Percentiles rank a stretch among this genome's conserved stretches.
Conservation (phyloP, 2,113 vertebrate species). For the Oceanites oceanicus region DNA sequence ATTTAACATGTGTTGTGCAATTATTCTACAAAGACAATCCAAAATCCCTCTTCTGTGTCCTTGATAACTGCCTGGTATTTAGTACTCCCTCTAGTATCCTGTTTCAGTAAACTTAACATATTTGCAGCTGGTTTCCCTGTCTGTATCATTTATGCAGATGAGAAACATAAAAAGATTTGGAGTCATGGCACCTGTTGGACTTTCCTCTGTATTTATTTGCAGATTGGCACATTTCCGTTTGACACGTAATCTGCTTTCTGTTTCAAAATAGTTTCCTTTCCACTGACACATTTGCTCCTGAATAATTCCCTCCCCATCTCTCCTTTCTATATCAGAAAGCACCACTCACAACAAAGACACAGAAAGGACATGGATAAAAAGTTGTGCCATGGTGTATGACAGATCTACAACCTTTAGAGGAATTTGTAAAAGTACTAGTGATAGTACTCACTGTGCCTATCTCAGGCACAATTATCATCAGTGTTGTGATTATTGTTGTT, state of each 20-base stretch:
- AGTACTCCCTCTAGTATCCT: neutral
- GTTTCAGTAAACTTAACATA: slow-evolving; percentile 11
- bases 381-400: neutral
- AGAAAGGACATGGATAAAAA: neutral
- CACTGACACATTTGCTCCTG: neutral
- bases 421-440: neutral
- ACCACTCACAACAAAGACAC: neutral
- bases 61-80: slow-evolving; percentile 10
- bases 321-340: neutral
- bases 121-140: slow-evolving; percentile 16
- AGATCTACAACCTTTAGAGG: neutral
- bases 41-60: neutral
- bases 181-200: neutral
- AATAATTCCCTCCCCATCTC: neutral
- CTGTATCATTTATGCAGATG: slow-evolving; percentile 7
- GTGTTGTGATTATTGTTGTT: neutral
- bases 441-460: neutral
- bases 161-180: slow-evolving; percentile 2
- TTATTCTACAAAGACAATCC: neutral
- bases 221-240: neutral
- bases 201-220: neutral
- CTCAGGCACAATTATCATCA: neutral
- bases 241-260: slow-evolving; percentile 3
- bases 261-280: slow-evolving; percentile 29
- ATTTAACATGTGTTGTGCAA: neutral